Conservation (phyloP, 2,113 vertebrate genomes). For the Empidonax traillii region DNA sequence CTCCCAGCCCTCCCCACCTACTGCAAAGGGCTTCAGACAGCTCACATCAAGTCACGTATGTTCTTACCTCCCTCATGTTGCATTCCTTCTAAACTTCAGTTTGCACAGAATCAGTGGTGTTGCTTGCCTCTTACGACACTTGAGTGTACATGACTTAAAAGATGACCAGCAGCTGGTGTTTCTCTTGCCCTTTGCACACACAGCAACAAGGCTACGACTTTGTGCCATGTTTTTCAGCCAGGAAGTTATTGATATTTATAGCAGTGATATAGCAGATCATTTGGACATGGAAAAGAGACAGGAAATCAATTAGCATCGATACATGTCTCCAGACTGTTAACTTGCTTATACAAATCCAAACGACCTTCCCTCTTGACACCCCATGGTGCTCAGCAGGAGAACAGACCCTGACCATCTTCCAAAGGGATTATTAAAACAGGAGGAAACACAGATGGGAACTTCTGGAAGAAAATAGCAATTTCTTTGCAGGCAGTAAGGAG, state of each 20-base stretch:
- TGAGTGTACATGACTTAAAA: fast-evolving
- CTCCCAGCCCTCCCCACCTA: background rate
- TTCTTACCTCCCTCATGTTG: background rate
- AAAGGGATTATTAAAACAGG: background rate
- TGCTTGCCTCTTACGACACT: background rate
- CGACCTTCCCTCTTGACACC: background rate
- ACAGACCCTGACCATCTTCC: background rate
- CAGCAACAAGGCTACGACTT: background rate
- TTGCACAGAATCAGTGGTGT: background rate
- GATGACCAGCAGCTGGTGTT: background rate
- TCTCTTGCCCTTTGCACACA: background rate
- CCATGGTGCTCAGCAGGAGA: background rate
- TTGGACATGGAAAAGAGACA: constrained; percentile 30
- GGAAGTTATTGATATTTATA: constrained; percentile 35
- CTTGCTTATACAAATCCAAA: background rate
- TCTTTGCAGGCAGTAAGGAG: background rate
- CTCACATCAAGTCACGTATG: background rate
- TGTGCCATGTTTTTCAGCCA: background rate
- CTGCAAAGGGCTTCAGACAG: background rate
- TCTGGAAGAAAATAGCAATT: background rate
- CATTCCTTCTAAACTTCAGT: background rate
- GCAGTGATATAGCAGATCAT: constrained; percentile 37
- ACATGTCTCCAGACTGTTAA: background rate
- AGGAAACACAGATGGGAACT: background rate
- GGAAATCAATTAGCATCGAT: constrained; percentile 11